Evolutionary conservation across 2,888 invertebrate species (phyloP), one percentile per base, ranked within the genome.

Genomic region (Osmoderma eremita): DNA sequence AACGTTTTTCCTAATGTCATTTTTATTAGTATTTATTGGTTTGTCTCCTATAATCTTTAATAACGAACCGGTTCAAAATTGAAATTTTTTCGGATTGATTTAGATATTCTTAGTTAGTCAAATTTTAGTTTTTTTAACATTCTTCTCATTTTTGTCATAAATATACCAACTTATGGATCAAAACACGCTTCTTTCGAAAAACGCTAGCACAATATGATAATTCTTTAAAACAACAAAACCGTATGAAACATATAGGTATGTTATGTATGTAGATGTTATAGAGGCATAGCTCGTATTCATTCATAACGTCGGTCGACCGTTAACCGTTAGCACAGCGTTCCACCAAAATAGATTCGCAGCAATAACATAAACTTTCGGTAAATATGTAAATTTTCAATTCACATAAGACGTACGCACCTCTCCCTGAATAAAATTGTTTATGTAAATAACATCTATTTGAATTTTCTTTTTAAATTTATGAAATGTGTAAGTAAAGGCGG

Each of bases 371-470:
- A 24, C 6, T 39, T 13, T 42, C 22, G 22, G 22, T 54, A 51
- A 24, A 51, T 51, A 56, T 56, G 41, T 41, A 24, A 56, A 56
- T 42, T 42, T 41, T 42, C n/a, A 41, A 42, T 42, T 56, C 13
- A n/a, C 41, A n/a, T 42, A 20, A 56, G 15, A 42, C 24, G 6
- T 13, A 36, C 22, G 22, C 24, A 42, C 22, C 39, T 22, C 18
- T 56, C 22, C 22, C n/a, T 13, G 41, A 24, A 56, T 20, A 22
- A 41, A 42, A 41, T 41, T 20, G 41, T 41, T 41, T 41, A 39
- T 22, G 56, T 41, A 56, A 56, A 56, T 24, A 56, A 42, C 56
- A 15, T 41, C 56, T 56, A 56, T 41, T 24, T 56, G 41, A 56
- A 13, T 8, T 56, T 42, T 54, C 17, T 48, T 24, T n/a, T 22